Percentiles rank a stretch among this genome's conserved stretches.
Evolutionary conservation across 2,797 vertebrate species (phyloP).

Genomic region (Aselliscus stoliczkanus): DNA sequence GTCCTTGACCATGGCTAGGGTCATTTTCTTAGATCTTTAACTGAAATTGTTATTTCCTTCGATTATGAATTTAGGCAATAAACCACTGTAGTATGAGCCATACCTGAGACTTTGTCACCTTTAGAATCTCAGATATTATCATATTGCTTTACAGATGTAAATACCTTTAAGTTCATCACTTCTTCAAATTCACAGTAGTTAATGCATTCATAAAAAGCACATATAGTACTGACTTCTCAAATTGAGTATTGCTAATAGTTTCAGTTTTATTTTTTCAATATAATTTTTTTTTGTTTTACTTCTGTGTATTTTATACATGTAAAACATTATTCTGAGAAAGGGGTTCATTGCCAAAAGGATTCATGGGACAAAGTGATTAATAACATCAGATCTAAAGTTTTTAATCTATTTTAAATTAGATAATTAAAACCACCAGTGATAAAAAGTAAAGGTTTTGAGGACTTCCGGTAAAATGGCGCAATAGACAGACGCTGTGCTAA

Average conservation of each 20-base stretch:
- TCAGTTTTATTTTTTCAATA: slow-evolving; percentile 25
- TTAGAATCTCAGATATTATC: slow-evolving; percentile 24
- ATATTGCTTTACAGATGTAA: not conserved
- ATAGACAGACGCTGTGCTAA: too few relatives aligned
- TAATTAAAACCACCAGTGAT: slow-evolving; percentile 43
- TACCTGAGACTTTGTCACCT: not conserved
- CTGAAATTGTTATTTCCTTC: slow-evolving; percentile 18
- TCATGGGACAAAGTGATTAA: not conserved
- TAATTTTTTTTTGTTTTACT: slow-evolving; percentile 9
- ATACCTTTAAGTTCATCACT: not conserved
- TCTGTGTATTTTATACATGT: not conserved
- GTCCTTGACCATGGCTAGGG: not conserved
- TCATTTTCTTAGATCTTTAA: slow-evolving; percentile 6
- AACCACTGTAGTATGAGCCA: not conserved
- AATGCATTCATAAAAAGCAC: not conserved
- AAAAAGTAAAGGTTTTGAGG: slow-evolving; percentile 56
- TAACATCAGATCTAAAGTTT: slow-evolving; percentile 23
- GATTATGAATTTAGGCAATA: not conserved
- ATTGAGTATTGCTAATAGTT: slow-evolving; percentile 28
- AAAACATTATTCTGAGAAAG: slow-evolving; percentile 29
- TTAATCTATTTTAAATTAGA: slow-evolving; percentile 44
- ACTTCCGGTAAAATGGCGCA: too few relatives aligned
- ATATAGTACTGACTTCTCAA: slow-evolving; percentile 2
- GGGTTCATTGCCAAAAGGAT: not conserved
- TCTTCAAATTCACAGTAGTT: not conserved